Evolutionary conservation across 1,140 invertebrate species (phyloP).

Genomic region (Leptinotarsa defecta): DNA sequence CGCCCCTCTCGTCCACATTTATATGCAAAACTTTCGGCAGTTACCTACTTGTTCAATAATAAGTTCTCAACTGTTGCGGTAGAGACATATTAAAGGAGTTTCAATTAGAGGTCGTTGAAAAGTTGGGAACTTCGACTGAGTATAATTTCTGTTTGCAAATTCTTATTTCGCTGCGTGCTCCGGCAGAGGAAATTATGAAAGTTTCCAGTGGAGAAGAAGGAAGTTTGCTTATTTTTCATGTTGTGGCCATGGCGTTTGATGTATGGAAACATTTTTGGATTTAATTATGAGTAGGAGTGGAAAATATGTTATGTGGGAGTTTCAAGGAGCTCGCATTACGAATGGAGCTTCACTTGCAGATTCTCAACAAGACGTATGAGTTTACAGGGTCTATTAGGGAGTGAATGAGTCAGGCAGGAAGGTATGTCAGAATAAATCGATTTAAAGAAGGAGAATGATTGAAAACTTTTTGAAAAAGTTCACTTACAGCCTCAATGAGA

Average conservation of each 20-base stretch:
- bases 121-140: slow-evolving; percentile 26
- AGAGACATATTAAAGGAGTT: slow-evolving; percentile 32
- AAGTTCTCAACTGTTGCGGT: slow-evolving; percentile 32
- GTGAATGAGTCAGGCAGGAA: too few relatives aligned
- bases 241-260: slow-evolving; percentile 24
- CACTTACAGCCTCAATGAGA: too few relatives aligned
- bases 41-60: slow-evolving; percentile 25
- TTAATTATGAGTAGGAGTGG: slow-evolving; percentile 3
- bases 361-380: too few relatives aligned
- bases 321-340: too few relatives aligned
- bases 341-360: too few relatives aligned
- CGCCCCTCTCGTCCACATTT: not conserved
- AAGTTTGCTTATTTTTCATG: slow-evolving; percentile 25
- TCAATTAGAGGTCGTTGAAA: slow-evolving; percentile 30
- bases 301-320: too few relatives aligned
- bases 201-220: slow-evolving; percentile 14
- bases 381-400: too few relatives aligned
- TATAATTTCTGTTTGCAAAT: slow-evolving; percentile 28
- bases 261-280: slow-evolving; percentile 24
- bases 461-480: too few relatives aligned
- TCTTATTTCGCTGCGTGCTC: slow-evolving; percentile 27
- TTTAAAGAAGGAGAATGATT: too few relatives aligned
- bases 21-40: slow-evolving; percentile 19
- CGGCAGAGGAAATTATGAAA: slow-evolving; percentile 27
- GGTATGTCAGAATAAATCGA: too few relatives aligned